Base-by-base conservation (phyloP, 2,113 vertebrate species). In the Henicopernis longicauda region DNA sequence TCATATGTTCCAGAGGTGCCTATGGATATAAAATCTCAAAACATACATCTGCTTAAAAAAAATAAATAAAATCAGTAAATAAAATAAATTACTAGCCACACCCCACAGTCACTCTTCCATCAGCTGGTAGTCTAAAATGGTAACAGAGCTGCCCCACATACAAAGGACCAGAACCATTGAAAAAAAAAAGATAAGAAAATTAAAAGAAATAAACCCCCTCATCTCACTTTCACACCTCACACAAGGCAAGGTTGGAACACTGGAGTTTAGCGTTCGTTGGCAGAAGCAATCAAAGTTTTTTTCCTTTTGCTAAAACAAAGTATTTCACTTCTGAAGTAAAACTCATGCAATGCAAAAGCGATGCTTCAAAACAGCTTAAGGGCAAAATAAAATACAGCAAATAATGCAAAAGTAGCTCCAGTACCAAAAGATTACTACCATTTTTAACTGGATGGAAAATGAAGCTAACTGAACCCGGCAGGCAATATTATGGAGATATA, bases 281-380 rank as follows among this genome's bases (percentile, higher is more conserved):
- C n/a, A 83, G 12, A 81, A 63, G 38, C 3, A 40, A 69, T 34
- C 23, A 2, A 73, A 42, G 13, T 3, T 36, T 65, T 22, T 55
- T 4, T 23, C 21, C 47, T n/a, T 74, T 57, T 50, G 11, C 29
- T 65, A 26, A 72, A 49, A 12, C 8, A 47, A 63, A 57, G 18
- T 11, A 34, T 36, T 81, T 70, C 26, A 10, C 21, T 82, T 77
- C 26, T 31, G 13, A 23, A 71, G 7, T 0, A 3, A 59, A 67
- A 88, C 11, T 31, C 45, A 36, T 0, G 4, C 32, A 44, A 10
- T 6, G 49, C n/a, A 82, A 36, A 86, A 83, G 29, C 0, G 0
- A 80, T 5, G 9, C 38, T 31, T 66, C 20, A 6, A 45, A 71
- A 19, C 27, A 47, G 36, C 14, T 63, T 10, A 57, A 26, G 40